Conservation (phyloP, 2,888 invertebrate genomes). For the Lycocerus yunnanus region DNA sequence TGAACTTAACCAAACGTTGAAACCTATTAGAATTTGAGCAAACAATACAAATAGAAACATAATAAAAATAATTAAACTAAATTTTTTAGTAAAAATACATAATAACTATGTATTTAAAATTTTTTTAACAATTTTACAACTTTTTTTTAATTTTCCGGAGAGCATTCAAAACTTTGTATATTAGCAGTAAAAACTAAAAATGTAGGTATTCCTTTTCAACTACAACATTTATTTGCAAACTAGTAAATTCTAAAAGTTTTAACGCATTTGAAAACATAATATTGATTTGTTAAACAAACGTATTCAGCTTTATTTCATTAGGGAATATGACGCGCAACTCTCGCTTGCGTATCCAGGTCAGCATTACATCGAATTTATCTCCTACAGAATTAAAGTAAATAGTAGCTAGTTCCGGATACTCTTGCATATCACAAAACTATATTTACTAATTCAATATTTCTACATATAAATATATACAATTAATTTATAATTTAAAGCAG, state of each 20-base stretch:
- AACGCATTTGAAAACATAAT: conserved; percentile 3
- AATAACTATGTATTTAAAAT: too few species aligned
- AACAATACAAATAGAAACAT: too few species aligned
- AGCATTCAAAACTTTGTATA: too few species aligned
- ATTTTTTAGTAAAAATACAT: too few species aligned
- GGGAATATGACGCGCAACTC: conserved; percentile 24
- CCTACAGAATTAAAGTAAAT: not conserved
- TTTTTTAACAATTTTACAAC: too few species aligned
- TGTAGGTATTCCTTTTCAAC: not conserved
- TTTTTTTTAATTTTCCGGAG: not conserved
- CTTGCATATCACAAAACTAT: not conserved
- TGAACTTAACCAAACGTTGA: too few species aligned
- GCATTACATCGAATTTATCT: conserved; percentile 18
- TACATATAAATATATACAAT: too few species aligned
- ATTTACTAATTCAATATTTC: not conserved
- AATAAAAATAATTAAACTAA: too few species aligned
- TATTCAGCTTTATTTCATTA: conserved; percentile 17
- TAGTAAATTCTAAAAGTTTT: not conserved
- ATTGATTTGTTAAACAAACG: conserved; percentile 28
- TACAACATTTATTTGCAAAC: not conserved
- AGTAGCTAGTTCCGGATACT: too few species aligned
- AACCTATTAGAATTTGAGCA: too few species aligned
- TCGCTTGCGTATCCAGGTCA: conserved; percentile 26
- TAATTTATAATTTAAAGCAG: too few species aligned
- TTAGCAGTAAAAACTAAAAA: not conserved